Evolutionary conservation across 2,797 vertebrate genomes (phyloP), one percentile per base, ranked within the genome.

Genomic region (Eulemur coronatus): DNA sequence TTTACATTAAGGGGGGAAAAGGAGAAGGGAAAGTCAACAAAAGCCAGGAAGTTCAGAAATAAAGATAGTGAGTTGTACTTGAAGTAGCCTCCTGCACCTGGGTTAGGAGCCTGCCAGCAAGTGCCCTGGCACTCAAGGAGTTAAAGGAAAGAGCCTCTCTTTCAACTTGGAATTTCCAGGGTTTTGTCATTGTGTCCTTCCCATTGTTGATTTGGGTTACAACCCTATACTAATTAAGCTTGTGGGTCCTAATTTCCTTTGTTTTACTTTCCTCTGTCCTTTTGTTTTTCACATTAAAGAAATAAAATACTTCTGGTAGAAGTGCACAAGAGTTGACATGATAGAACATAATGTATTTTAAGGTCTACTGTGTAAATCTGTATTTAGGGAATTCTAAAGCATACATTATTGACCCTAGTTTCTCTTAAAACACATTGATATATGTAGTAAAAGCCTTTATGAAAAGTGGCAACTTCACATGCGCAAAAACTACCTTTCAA

Each of bases 381-480:
- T 98, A 98, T 98, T 98, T 98, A 98, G 98, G 98, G 98, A 98
- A 98, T 98, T 98, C 98, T 98, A 98, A 98, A 97, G 98, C 98
- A 96, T 84, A 90, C 98, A 98, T 98, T 98, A 98, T 96, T 98
- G 98, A 98, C 98, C 97, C 97, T 96, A 89, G 95, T 97, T 97
- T 98, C 98, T 98, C 98, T 98, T 98, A 98, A 98, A 98, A 98
- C 97, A 98, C 97, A 95, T 12, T 98, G 98, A 98, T 98, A 97
- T 94, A 98, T 97, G 97, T 80, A 98, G 96, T 92, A 95, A 98
- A 98, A 98, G 97, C 97, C 97, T 98, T 98, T 97, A 97, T 91
- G 98, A 98, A 98, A 98, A 98, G 98, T 94, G 98, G 97, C 96
- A 98, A 98, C 96, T 97, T 98, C 79, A 41, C 48, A 95, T 89